phyloP scores from a whole-genome alignment of 2,797 vertebrate species.

The Dryobates pubescens region DNA sequence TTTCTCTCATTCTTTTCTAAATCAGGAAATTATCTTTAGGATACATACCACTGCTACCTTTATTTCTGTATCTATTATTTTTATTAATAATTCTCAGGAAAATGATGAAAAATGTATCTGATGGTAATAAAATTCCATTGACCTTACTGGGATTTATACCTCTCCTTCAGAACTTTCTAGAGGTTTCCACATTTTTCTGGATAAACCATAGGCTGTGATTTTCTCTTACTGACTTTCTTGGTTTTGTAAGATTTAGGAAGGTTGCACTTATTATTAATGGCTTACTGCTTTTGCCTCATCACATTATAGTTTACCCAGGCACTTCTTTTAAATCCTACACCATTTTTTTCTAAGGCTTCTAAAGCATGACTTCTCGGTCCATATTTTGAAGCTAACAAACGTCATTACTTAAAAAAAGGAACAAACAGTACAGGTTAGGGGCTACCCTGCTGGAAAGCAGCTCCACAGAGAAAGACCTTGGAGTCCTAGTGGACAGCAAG shows the following conservation, averaged over 20 bases:
- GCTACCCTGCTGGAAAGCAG: too few species aligned
- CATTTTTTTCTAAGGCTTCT: background rate
- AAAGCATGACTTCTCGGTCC: background rate
- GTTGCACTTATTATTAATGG: background rate
- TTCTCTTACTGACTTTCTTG: background rate
- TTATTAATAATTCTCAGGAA: background rate
- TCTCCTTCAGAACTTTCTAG: background rate
- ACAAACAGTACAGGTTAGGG: too few species aligned
- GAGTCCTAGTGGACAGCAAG: too few species aligned
- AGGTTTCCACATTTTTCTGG: background rate
- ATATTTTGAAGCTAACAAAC: background rate
- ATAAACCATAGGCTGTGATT: background rate
- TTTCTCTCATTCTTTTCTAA: constrained; percentile 48
- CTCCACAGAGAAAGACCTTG: too few species aligned
- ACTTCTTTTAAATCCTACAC: background rate
- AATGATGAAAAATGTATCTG: constrained; percentile 8
- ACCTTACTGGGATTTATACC: background rate
- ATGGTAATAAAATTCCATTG: constrained; percentile 13
- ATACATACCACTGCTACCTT: background rate
- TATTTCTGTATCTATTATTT: constrained; percentile 23
- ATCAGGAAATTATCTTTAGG: constrained; percentile 36
- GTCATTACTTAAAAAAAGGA: background rate
- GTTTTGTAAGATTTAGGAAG: background rate
- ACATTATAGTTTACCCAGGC: background rate
- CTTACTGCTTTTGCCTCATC: background rate